These are phyloP conservation scores for Eupithecia inturbata DNA, from an alignment of 2,888 invertebrate species.

Conservation along the genomic window DNA sequence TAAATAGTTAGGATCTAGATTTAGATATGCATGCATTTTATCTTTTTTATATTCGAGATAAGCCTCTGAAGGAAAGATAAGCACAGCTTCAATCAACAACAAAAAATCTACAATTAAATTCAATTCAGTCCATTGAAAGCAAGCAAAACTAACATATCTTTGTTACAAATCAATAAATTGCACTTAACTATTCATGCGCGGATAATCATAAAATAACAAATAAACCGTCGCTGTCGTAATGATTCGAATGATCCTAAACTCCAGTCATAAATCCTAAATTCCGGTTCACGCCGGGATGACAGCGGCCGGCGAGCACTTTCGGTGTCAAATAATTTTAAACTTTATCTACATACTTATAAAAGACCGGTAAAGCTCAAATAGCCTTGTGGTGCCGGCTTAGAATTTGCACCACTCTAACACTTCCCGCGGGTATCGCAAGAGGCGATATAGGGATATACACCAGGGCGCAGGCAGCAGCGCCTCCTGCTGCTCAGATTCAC, in stretches of 20 bases:
- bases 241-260: neutral
- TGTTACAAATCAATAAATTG: neutral
- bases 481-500: no score
- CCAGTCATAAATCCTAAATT: neutral
- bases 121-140: neutral
- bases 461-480: no score
- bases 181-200: neutral
- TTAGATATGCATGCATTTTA: no score
- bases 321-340: neutral
- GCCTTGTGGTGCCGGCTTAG: neutral
- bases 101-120: neutral
- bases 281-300: neutral
- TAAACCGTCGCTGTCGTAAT: neutral
- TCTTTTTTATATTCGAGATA: neutral
- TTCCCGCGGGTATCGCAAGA: no score
- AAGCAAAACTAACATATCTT: neutral
- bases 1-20: neutral
- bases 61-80: neutral
- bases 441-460: no score
- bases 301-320: neutral
- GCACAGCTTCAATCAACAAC: neutral
- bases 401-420: no score
- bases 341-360: neutral
- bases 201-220: neutral
- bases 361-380: neutral